Evolutionary conservation across 2,888 invertebrate genomes (phyloP).

Genomic region (Leucoma salicis): DNA sequence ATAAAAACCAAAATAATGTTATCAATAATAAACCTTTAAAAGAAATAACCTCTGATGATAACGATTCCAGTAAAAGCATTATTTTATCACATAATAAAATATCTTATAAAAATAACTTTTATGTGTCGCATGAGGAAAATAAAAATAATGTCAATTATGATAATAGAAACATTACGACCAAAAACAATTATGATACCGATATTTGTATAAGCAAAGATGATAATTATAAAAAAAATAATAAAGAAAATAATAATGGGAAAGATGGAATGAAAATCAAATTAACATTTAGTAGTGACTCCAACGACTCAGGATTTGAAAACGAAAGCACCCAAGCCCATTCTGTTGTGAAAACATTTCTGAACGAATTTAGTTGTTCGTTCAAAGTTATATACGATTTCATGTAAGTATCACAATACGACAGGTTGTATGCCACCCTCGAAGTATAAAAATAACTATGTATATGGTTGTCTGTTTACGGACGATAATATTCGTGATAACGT

Average conservation of each 20-base stretch:
- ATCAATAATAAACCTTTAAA: not conserved
- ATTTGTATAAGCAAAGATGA: not conserved
- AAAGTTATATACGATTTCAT: constrained; percentile 42
- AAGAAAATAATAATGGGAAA: constrained; percentile 4
- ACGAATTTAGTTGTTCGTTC: constrained; percentile 39
- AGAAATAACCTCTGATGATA: not conserved
- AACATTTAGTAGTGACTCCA: constrained; percentile 6
- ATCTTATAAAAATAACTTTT: not conserved
- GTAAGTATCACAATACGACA: no score
- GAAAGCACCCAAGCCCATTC: constrained; percentile 31
- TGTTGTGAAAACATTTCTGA: constrained; percentile 40
- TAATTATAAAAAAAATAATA: not conserved
- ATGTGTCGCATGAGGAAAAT: not conserved
- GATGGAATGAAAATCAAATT: constrained; percentile 1
- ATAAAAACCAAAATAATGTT: not conserved
- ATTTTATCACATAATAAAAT: not conserved
- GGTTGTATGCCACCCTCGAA: no score
- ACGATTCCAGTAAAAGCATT: not conserved
- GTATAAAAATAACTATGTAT: no score
- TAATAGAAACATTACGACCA: not conserved
- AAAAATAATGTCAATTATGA: not conserved
- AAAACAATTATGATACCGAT: not conserved
- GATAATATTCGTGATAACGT: no score
- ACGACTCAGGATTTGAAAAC: constrained; percentile 45
- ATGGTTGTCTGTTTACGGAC: no score